Percentiles rank a stretch among this genome's conserved stretches.
These are phyloP conservation scores for Neocrepidodera transversa DNA, from an alignment of 2,888 invertebrate genomes.

Conservation along the genomic window DNA sequence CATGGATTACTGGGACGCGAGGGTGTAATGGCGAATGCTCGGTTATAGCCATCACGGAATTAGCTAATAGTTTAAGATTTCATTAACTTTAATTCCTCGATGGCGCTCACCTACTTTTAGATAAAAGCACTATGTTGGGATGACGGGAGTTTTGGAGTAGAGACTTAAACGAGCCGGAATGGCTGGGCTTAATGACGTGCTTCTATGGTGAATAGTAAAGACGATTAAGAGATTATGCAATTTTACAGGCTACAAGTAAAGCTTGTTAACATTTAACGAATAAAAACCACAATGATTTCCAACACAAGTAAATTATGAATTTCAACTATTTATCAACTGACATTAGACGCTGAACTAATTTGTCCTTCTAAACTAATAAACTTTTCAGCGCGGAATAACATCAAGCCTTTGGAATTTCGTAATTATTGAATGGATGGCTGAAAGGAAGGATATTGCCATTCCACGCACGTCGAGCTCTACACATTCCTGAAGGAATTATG, in stretches of 20 bases:
- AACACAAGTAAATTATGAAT: no score
- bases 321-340: no score
- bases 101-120: conserved; percentile 20
- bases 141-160: neutral
- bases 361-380: conserved; percentile 32
- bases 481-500: conserved; percentile 57
- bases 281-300: no score
- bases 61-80: conserved; percentile 26
- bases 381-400: conserved; percentile 35
- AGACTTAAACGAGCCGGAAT: neutral
- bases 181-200: neutral
- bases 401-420: conserved; percentile 42
- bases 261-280: no score
- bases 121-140: conserved; percentile 3
- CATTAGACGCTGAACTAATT: no score
- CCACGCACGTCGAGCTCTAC: conserved; percentile 52
- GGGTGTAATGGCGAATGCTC: conserved; percentile 34
- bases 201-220: no score
- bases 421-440: conserved; percentile 47
- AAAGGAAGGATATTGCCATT: conserved; percentile 52
- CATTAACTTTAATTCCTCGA: conserved; percentile 21
- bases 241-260: no score
- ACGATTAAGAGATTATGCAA: no score
- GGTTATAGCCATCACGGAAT: conserved; percentile 19
- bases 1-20: conserved; percentile 50